phyloP scores from a whole-genome alignment of 2,888 invertebrate species.

The Spisula solida region DNA sequence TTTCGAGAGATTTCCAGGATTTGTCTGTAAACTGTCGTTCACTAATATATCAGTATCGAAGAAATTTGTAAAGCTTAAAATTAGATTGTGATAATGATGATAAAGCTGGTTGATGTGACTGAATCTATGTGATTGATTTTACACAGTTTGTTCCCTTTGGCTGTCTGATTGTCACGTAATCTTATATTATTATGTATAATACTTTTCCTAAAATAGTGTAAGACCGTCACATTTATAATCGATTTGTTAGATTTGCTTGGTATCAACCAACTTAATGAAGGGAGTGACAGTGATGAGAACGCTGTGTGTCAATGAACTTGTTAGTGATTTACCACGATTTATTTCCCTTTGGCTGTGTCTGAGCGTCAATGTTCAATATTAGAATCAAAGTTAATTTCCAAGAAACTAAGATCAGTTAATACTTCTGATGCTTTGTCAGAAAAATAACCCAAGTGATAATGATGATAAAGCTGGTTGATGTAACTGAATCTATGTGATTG shows the following conservation, averaged over 20 bases:
- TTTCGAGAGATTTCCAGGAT: too few relatives aligned
- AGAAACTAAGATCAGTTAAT: background rate
- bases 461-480: conserved; percentile 23
- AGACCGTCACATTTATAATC: too few relatives aligned
- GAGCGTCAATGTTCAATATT: background rate
- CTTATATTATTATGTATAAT: too few relatives aligned
- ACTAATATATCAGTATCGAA: too few relatives aligned
- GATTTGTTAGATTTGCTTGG: too few relatives aligned
- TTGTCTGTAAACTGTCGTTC: too few relatives aligned
- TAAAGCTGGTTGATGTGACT: background rate
- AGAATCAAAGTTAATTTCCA: too few relatives aligned
- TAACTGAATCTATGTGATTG: conserved; percentile 2
- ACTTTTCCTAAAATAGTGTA: too few relatives aligned
- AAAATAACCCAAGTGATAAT: background rate
- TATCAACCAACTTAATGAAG: too few relatives aligned
- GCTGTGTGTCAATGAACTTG: conserved; percentile 13
- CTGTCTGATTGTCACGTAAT: conserved; percentile 17
- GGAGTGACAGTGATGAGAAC: conserved; percentile 12
- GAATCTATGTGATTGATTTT: conserved; percentile 4
- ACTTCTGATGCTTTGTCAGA: too few relatives aligned
- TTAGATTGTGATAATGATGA: conserved; percentile 11
- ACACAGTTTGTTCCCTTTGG: conserved; percentile 29
- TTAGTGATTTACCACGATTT: background rate
- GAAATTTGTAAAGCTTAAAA: too few relatives aligned
- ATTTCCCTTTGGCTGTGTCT: conserved; percentile 26